Percentiles rank a stretch among this genome's conserved stretches.
These are phyloP conservation scores for Rachycentron canadum DNA, from an alignment of 2,797 vertebrate species.

Conservation along the genomic window DNA sequence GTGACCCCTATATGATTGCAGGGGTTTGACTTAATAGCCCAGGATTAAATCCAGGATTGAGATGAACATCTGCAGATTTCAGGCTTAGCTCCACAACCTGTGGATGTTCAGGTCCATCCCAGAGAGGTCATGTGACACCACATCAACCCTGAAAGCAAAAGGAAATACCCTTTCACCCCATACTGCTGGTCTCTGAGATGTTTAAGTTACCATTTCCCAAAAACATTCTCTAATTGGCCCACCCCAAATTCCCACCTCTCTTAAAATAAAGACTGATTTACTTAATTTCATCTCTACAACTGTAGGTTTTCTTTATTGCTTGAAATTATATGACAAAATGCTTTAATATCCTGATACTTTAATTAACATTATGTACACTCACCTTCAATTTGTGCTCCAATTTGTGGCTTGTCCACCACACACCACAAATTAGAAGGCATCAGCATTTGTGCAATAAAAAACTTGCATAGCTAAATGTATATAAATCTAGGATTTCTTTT, in stretches of 20 bases:
- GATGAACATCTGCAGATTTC: slow-evolving; percentile 34
- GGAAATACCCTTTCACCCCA: neutral
- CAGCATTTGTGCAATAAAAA: neutral
- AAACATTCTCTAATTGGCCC: neutral
- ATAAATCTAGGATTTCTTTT: slow-evolving; percentile 10
- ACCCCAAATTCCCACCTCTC: neutral
- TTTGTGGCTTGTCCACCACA: neutral
- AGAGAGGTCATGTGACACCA: neutral
- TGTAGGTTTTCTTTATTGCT: neutral
- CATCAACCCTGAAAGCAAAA: slow-evolving; percentile 1
- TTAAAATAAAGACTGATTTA: slow-evolving; percentile 15
- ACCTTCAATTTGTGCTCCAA: slow-evolving; percentile 5
- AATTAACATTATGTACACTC: slow-evolving; percentile 13
- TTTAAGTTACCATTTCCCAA: neutral
- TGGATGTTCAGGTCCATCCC: neutral
- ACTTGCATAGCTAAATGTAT: slow-evolving; percentile 3
- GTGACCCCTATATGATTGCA: neutral
- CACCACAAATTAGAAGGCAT: slow-evolving; percentile 2
- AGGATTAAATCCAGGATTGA: slow-evolving; percentile 12
- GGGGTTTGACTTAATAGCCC: neutral
- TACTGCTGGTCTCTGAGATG: slow-evolving; percentile 2
- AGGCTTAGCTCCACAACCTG: slow-evolving; percentile 4
- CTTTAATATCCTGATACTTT: slow-evolving; percentile 22
- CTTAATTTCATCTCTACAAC: neutral
- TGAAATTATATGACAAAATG: slow-evolving; percentile 19